Percentiles rank a stretch among this genome's conserved stretches.
Evolutionary conservation across 2,113 vertebrate species (phyloP).

Genomic region (Archocentrus centrarchus): DNA sequence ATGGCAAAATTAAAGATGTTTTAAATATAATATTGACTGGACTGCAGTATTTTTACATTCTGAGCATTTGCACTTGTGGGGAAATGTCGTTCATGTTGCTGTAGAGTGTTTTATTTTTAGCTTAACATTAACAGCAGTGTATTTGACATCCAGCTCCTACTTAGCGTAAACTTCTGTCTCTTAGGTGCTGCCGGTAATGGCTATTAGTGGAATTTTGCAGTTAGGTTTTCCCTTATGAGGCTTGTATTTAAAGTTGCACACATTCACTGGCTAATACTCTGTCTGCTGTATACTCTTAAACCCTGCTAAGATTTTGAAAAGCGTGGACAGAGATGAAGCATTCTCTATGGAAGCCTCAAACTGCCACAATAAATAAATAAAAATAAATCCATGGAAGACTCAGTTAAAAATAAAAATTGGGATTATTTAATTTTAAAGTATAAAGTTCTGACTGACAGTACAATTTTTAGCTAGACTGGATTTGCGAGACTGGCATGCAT

Average conservation of each 20-base stretch:
- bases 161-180: neutral
- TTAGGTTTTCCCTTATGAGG: neutral
- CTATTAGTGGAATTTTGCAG: neutral
- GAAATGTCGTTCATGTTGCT: neutral
- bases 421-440: neutral
- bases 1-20: constrained; percentile 67
- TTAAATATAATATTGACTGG: constrained; percentile 30
- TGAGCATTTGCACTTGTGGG: neutral
- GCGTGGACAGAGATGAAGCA: no score
- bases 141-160: neutral
- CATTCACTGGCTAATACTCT: neutral
- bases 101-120: constrained; percentile 35
- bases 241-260: neutral
- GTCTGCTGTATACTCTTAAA: neutral
- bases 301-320: neutral
- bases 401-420: neutral
- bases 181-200: neutral
- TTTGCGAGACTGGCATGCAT: neutral
- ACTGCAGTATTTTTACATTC: neutral
- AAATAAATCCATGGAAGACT: neutral
- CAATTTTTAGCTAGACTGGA: neutral
- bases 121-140: neutral
- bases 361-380: neutral
- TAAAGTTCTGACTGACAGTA: neutral
- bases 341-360: neutral